A percentile compares a stretch with the other conserved stretches of the same genome.
phyloP scores from a whole-genome alignment of 2,888 invertebrate species.

The Junonia oenone region DNA sequence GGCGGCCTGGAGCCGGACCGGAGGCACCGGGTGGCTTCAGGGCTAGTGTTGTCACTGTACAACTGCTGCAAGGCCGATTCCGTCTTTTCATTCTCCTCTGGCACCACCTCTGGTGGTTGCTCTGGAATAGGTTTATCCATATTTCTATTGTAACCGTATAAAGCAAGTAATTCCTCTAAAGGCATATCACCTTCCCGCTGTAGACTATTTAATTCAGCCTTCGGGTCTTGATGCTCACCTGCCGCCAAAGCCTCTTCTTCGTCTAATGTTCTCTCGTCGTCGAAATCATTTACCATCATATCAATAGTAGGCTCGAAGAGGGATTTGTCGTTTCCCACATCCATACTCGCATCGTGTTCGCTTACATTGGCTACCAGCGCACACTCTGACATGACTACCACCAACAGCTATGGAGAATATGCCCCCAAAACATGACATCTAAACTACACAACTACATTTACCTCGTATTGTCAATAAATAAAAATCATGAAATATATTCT shows the following conservation, averaged over 20 bases:
- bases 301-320: constrained; percentile 96
- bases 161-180: constrained; percentile 92
- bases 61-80: constrained; percentile 72
- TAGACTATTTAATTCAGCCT: constrained; percentile 92
- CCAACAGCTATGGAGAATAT: constrained; percentile 47
- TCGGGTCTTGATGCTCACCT: constrained; percentile 89
- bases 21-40: constrained; percentile 67
- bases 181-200: constrained; percentile 98
- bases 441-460: constrained; percentile 29
- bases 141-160: constrained; percentile 87
- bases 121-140: constrained; percentile 62
- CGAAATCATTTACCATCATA: constrained; percentile 98
- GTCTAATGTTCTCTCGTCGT: constrained; percentile 97
- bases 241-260: constrained; percentile 97
- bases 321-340: constrained; percentile 76
- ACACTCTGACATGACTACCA: constrained; percentile 78
- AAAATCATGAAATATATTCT: constrained; percentile 50
- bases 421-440: constrained; percentile 55
- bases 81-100: constrained; percentile 62
- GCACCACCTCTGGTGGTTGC: constrained; percentile 52
- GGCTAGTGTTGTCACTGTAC: constrained; percentile 59
- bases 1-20: constrained; percentile 85
- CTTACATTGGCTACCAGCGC: constrained; percentile 75
- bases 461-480: constrained; percentile 33
- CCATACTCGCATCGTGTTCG: constrained; percentile 78